Evolutionary conservation across 2,113 vertebrate species (phyloP).

Genomic region (Lepus timidus): DNA sequence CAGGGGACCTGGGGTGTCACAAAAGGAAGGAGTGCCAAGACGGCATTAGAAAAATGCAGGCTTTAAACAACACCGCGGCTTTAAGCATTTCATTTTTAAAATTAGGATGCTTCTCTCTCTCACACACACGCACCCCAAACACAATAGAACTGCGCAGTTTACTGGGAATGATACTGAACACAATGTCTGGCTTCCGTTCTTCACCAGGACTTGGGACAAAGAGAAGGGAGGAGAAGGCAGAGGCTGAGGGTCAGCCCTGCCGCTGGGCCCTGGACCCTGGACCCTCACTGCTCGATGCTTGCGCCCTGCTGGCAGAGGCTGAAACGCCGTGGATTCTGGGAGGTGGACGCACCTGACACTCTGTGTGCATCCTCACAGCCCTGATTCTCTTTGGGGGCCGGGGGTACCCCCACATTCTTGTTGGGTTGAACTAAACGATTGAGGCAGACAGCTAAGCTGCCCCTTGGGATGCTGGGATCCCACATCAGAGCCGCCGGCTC

Average conservation of each 20-base stretch:
- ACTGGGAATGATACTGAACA: not conserved
- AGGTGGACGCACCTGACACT: not conserved
- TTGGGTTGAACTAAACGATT: not conserved
- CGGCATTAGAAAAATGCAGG: not conserved
- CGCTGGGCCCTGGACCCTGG: not conserved
- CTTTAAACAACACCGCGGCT: not conserved
- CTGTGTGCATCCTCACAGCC: not conserved
- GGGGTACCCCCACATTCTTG: not conserved
- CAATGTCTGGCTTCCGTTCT: not conserved
- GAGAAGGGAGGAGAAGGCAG: not conserved
- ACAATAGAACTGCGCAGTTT: not conserved
- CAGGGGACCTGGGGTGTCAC: not conserved
- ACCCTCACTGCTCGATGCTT: not conserved
- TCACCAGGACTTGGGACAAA: not conserved
- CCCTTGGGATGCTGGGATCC: too few species aligned
- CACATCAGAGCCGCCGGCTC: too few species aligned
- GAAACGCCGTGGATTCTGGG: not conserved
- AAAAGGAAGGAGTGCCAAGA: not conserved
- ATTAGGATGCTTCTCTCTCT: not conserved
- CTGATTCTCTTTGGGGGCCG: not conserved
- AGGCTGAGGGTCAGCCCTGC: not conserved
- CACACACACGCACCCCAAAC: not conserved
- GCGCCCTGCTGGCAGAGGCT: not conserved
- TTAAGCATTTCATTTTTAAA: not conserved
- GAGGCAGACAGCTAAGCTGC: not conserved